Conservation (phyloP, 2,797 vertebrate genomes). For the Chelidonichthys spinosus region DNA sequence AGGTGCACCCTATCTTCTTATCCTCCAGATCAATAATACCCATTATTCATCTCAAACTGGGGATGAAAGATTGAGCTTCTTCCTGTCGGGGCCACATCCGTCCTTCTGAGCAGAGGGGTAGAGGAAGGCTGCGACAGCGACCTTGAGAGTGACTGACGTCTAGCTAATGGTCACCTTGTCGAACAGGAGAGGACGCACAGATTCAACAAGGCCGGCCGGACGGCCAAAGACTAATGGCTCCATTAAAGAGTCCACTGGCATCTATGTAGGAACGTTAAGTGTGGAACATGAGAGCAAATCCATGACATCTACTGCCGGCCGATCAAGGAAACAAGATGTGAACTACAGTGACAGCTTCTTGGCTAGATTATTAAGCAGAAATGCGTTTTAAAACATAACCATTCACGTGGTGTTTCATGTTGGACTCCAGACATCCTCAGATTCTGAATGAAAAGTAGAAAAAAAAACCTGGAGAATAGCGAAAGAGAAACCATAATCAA, state of each 20-base stretch:
- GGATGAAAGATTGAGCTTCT: conserved; percentile 70
- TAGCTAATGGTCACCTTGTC: conserved; percentile 64
- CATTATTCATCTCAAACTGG: conserved; percentile 66
- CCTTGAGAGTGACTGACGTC: conserved; percentile 53
- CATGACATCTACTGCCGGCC: conserved; percentile 38
- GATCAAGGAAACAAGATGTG: conserved; percentile 33
- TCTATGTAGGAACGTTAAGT: conserved; percentile 36
- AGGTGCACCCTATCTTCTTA: conserved; percentile 56
- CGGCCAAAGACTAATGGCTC: conserved; percentile 53
- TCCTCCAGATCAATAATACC: conserved; percentile 66
- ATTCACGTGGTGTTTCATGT: background rate
- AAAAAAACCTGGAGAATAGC: background rate
- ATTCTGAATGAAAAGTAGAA: conserved; percentile 3
- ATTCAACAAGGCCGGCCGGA: conserved; percentile 47
- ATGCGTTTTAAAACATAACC: conserved; percentile 14
- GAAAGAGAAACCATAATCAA: conserved; percentile 26
- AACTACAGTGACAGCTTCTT: background rate
- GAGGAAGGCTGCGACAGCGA: conserved; percentile 40
- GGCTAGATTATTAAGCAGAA: conserved; percentile 14
- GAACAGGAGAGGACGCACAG: conserved; percentile 37
- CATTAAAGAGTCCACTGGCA: conserved; percentile 39
- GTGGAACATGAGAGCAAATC: conserved; percentile 46
- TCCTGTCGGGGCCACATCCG: conserved; percentile 36
- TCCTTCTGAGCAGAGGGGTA: conserved; percentile 44
- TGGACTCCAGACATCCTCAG: background rate